These are phyloP conservation scores for Aythya baeri DNA, from an alignment of 2,113 vertebrate species.

Conservation along the genomic window DNA sequence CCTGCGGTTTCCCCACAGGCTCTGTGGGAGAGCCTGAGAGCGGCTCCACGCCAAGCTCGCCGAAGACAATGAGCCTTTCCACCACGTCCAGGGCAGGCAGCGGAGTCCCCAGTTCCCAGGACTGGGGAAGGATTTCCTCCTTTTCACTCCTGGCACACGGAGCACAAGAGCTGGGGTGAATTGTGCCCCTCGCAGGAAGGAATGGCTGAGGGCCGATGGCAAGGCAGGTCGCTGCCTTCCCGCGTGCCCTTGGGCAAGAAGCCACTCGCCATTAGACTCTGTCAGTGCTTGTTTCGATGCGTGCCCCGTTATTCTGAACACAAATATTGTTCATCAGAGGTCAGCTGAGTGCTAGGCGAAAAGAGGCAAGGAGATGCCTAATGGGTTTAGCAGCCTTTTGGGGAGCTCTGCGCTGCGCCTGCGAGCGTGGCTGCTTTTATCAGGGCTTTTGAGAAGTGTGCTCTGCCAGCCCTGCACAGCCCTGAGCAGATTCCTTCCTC, in stretches of 20 bases:
- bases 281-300: background rate
- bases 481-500: background rate
- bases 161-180: background rate
- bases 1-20: background rate
- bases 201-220: background rate
- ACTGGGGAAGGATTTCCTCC: conserved; percentile 43
- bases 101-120: conserved; percentile 20
- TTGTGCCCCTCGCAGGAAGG: background rate
- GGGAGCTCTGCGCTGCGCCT: background rate
- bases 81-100: background rate
- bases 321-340: background rate
- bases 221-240: background rate
- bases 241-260: background rate
- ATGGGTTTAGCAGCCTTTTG: background rate
- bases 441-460: background rate
- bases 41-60: background rate
- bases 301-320: background rate
- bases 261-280: background rate
- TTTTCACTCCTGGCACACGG: background rate
- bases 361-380: conserved; percentile 10
- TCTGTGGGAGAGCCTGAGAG: fast-evolving
- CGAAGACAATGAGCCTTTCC: background rate
- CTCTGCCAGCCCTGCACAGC: background rate
- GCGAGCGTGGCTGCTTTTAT: background rate
- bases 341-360: conserved; percentile 23